phyloP scores from a whole-genome alignment of 2,113 vertebrate species.

The Halcyon malimbica region DNA sequence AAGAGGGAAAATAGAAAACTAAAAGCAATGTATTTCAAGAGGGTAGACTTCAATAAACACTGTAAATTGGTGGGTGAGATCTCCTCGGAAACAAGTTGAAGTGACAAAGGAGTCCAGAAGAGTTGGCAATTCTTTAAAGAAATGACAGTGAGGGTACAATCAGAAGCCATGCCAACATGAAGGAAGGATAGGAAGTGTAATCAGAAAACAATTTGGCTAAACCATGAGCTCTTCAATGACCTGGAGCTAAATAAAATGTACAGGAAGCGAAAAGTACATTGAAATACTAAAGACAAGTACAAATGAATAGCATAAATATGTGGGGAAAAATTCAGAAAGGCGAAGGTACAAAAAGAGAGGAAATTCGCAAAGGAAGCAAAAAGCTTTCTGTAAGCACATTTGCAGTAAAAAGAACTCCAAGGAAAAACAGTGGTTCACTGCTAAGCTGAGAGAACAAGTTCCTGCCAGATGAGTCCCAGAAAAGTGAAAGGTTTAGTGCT shows the following conservation, averaged over 20 bases:
- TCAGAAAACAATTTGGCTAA: slow-evolving; percentile 68
- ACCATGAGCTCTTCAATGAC: slow-evolving; percentile 61
- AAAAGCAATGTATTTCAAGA: slow-evolving; percentile 47
- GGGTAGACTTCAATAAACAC: slow-evolving; percentile 49
- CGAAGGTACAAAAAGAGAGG: slow-evolving; percentile 68
- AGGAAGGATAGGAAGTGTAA: slow-evolving; percentile 71
- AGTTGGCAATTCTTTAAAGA: slow-evolving; percentile 73
- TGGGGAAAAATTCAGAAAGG: slow-evolving; percentile 47
- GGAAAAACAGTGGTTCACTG: slow-evolving; percentile 9
- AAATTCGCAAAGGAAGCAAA: slow-evolving; percentile 58
- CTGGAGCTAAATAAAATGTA: slow-evolving; percentile 68
- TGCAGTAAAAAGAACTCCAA: slow-evolving; percentile 30
- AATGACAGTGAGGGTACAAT: slow-evolving; percentile 69
- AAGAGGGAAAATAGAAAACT: slow-evolving; percentile 27
- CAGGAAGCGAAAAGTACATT: slow-evolving; percentile 68
- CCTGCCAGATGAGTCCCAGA: slow-evolving; percentile 14
- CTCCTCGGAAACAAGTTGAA: slow-evolving; percentile 69
- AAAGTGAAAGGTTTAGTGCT: slow-evolving; percentile 2
- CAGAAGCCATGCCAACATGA: slow-evolving; percentile 70
- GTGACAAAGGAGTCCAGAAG: slow-evolving; percentile 60
- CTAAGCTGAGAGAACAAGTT: not conserved
- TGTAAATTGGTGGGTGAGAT: slow-evolving; percentile 54
- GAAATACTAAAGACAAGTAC: slow-evolving; percentile 50
- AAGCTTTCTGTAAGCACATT: slow-evolving; percentile 56
- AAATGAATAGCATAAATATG: slow-evolving; percentile 67